phyloP scores from a whole-genome alignment of 2,888 invertebrate genomes.

The Diplazon laetatorius region DNA sequence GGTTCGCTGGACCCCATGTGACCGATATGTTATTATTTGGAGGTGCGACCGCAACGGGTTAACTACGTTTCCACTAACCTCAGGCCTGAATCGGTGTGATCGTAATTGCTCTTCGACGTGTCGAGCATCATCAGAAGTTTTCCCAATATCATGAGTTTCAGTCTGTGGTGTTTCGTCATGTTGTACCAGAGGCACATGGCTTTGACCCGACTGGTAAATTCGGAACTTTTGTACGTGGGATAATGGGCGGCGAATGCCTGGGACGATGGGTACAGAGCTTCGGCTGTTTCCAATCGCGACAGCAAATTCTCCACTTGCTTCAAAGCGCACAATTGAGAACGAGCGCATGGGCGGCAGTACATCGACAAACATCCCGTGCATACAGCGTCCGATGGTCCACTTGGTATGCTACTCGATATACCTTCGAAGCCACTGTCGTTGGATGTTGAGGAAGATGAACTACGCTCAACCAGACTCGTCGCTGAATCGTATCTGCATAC shows the following conservation, averaged over 20 bases:
- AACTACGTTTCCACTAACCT: conserved; percentile 33
- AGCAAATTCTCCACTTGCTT: conserved; percentile 89
- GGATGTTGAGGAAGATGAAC: conserved; percentile 59
- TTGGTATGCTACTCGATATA: conserved; percentile 55
- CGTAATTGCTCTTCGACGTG: conserved; percentile 74
- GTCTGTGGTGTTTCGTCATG: conserved; percentile 91
- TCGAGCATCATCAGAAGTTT: conserved; percentile 85
- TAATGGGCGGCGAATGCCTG: conserved; percentile 90
- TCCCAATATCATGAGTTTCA: conserved; percentile 90
- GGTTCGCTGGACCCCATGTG: no score
- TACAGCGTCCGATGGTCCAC: conserved; percentile 56
- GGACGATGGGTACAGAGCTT: conserved; percentile 92
- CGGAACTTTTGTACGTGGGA: conserved; percentile 87
- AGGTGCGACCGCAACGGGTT: no score
- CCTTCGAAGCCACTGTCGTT: conserved; percentile 64
- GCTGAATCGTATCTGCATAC: conserved; percentile 71
- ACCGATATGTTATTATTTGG: no score
- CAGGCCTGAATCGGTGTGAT: conserved; percentile 73
- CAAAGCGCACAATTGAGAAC: conserved; percentile 89
- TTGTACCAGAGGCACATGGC: conserved; percentile 97
- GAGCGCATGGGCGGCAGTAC: conserved; percentile 88
- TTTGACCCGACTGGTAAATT: conserved; percentile 88
- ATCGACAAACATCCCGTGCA: conserved; percentile 89
- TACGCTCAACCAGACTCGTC: conserved; percentile 67
- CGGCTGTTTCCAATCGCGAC: conserved; percentile 89